Percentiles rank a stretch among this genome's conserved stretches.
phyloP scores from a whole-genome alignment of 1,140 invertebrate species.

The Sesamia nonagrioides region DNA sequence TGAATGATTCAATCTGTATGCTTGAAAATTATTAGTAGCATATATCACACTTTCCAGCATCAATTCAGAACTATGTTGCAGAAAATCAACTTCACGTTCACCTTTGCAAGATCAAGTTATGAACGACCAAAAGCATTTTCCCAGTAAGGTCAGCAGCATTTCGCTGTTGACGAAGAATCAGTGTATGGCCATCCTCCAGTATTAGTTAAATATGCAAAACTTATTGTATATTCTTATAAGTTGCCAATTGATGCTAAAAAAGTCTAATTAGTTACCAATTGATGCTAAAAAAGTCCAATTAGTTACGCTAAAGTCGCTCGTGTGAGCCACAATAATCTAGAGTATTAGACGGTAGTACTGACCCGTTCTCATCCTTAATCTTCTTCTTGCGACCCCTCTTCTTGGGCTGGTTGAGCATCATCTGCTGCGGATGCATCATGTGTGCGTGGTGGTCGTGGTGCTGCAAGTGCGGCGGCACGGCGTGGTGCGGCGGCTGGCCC shows the following conservation, averaged over 20 bases:
- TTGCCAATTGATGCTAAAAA: background rate
- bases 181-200: no score
- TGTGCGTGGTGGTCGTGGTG: conserved; percentile 79
- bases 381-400: conserved; percentile 95
- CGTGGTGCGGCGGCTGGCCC: conserved; percentile 66
- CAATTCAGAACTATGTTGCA: no score
- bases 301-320: background rate
- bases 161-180: no score
- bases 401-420: conserved; percentile 91
- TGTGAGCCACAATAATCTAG: background rate
- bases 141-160: no score
- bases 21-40: no score
- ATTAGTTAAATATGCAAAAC: no score
- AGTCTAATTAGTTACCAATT: background rate
- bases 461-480: conserved; percentile 70
- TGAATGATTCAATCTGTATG: no score
- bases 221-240: no score
- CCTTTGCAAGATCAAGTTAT: no score
- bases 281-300: background rate
- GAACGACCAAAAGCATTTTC: no score
- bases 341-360: conserved; percentile 57
- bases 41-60: no score
- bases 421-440: conserved; percentile 83
- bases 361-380: conserved; percentile 89
- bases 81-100: no score